These are phyloP conservation scores for Stomatorhinus ivindoensis DNA, from an alignment of 2,113 vertebrate genomes.

Conservation along the genomic window DNA sequence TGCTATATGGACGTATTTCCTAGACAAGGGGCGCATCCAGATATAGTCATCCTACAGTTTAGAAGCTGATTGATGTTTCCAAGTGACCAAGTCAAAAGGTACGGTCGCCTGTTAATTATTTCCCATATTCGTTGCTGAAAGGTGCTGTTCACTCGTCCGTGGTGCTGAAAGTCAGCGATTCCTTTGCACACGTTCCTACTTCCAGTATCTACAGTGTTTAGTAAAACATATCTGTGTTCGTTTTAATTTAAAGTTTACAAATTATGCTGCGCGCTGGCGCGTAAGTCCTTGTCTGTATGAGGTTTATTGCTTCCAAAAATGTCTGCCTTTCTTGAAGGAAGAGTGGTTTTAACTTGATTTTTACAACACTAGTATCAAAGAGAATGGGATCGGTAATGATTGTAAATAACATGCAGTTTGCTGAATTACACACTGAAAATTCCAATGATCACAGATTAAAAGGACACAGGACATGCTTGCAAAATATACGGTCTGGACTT, in stretches of 20 bases:
- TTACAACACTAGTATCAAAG: not conserved
- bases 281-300: not conserved
- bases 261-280: not conserved
- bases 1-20: not conserved
- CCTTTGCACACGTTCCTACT: not conserved
- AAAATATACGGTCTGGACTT: not conserved
- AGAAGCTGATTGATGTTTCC: not conserved
- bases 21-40: not conserved
- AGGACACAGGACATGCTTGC: not conserved
- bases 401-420: not conserved
- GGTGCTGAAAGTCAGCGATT: constrained; percentile 22
- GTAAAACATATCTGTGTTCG: not conserved
- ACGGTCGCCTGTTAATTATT: not conserved
- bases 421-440: not conserved
- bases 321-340: not conserved
- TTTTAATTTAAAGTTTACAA: not conserved
- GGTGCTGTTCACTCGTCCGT: constrained; percentile 16
- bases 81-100: not conserved
- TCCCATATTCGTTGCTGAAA: not conserved
- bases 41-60: not conserved
- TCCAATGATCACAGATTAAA: not conserved
- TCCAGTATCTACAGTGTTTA: not conserved
- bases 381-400: not conserved
- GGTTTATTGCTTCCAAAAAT: not conserved
- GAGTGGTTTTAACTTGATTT: not conserved